These are phyloP conservation scores for Drosophila pseudotalamancana DNA, from an alignment of 2,888 invertebrate genomes.

Conservation along the genomic window DNA sequence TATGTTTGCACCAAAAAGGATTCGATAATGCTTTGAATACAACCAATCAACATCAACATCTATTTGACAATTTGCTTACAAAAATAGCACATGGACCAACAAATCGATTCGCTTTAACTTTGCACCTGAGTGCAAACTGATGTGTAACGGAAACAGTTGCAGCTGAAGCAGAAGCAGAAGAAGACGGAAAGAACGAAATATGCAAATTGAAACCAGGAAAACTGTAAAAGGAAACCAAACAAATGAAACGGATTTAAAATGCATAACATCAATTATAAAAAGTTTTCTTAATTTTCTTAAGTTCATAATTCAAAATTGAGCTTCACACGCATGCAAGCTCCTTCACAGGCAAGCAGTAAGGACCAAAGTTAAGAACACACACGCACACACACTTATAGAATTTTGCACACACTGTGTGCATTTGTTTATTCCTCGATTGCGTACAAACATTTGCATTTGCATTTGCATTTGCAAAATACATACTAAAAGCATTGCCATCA, in stretches of 20 bases:
- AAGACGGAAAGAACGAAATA: neutral
- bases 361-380: constrained; percentile 38
- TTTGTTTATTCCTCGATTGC: constrained; percentile 74
- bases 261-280: constrained; percentile 76
- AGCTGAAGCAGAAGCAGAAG: constrained; percentile 1
- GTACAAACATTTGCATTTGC: constrained; percentile 73
- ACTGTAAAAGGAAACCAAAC: neutral
- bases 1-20: neutral
- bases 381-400: neutral
- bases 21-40: neutral
- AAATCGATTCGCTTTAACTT: constrained; percentile 11
- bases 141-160: neutral
- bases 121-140: neutral
- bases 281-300: constrained; percentile 69
- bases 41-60: neutral
- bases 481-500: constrained; percentile 63
- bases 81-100: constrained; percentile 4
- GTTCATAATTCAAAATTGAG: constrained; percentile 70
- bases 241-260: constrained; percentile 57
- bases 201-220: constrained; percentile 1
- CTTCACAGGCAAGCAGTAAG: constrained; percentile 33
- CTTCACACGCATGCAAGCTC: constrained; percentile 40
- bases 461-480: constrained; percentile 71
- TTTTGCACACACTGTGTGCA: constrained; percentile 31
- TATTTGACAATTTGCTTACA: neutral